Evolutionary conservation across 2,888 invertebrate species (phyloP), one percentile per base, ranked within the genome.

Genomic region (Drosophila aldrichi): DNA sequence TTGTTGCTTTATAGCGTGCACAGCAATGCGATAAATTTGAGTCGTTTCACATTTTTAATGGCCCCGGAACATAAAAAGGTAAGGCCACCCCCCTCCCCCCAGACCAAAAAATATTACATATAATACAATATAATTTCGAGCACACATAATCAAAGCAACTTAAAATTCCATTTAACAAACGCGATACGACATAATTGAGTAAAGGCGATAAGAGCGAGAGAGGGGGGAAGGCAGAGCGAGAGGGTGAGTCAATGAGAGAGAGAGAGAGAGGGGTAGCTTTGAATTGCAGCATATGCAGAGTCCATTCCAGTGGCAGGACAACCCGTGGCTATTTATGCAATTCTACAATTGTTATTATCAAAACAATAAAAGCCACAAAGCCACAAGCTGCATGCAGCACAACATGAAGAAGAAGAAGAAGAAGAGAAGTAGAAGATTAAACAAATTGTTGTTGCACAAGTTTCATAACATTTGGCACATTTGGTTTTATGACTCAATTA

Each of bases 401-500:
- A 40, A 36, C 9, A 20, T 22, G 20, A 22, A 22, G 20, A 2
- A 22, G 20, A 22, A 9, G 14, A 18, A 12, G 32, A 7, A 25
- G 29, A 29, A 32, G 29, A 12, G 32, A 7, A 25, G 29, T n/a
- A 32, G 29, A 55, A n/a, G 8, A 40, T 8, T 40, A 8, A n/a
- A 32, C 57, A 73, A 66, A 55, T 75, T 66, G 40, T 62, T 49
- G 16, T 10, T 48, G 57, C 44, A 59, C 62, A 70, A 70, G 62
- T 86, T 84, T 88, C 51, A 48, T 82, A 88, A 66, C 90, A 91
- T 90, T 90, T 91, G 91, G 92, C 91, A 92, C 92, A 92, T 92
- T 91, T 91, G 92, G 87, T 91, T 92, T 92, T 92, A 92, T 91
- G 83, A 91, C 88, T 84, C 92, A 92, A 92, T 92, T 91, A 91